phyloP scores from a whole-genome alignment of 2,113 vertebrate species.

The Ptyas mucosa region DNA sequence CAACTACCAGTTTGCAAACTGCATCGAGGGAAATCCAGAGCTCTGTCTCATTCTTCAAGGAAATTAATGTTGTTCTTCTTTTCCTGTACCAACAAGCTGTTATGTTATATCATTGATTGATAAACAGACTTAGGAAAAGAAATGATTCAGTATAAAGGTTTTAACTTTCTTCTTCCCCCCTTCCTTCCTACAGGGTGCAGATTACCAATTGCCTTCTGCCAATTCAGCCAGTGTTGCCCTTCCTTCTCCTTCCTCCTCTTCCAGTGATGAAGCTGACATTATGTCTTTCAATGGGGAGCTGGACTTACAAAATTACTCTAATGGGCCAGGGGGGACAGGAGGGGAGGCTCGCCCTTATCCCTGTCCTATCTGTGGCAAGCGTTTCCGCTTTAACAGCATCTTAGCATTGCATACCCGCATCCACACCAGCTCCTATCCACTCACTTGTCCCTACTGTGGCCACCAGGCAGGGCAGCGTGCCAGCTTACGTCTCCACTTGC shows the following conservation, averaged over 20 bases:
- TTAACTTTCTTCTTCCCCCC: background rate
- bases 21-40: background rate
- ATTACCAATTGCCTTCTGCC: constrained; percentile 33
- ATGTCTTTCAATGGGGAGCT: constrained; percentile 77
- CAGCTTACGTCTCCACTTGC: constrained; percentile 69
- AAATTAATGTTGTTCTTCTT: background rate
- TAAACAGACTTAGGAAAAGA: background rate
- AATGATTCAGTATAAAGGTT: background rate
- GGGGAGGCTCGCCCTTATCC: constrained; percentile 73
- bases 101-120: too few species aligned
- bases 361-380: constrained; percentile 87
- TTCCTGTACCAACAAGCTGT: background rate
- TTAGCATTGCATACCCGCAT: constrained; percentile 87
- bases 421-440: constrained; percentile 71
- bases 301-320: constrained; percentile 86
- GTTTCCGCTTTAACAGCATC: constrained; percentile 91
- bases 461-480: constrained; percentile 67
- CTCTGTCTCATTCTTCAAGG: too few species aligned
- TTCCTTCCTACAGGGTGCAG: constrained; percentile 11
- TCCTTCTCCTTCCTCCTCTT: constrained; percentile 50
- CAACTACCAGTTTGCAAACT: background rate
- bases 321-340: constrained; percentile 59
- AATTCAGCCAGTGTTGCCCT: constrained; percentile 10
- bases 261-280: constrained; percentile 45
- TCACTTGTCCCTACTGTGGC: constrained; percentile 67